Conservation (phyloP, 2,888 invertebrate genomes). For the Myathropa florea region DNA sequence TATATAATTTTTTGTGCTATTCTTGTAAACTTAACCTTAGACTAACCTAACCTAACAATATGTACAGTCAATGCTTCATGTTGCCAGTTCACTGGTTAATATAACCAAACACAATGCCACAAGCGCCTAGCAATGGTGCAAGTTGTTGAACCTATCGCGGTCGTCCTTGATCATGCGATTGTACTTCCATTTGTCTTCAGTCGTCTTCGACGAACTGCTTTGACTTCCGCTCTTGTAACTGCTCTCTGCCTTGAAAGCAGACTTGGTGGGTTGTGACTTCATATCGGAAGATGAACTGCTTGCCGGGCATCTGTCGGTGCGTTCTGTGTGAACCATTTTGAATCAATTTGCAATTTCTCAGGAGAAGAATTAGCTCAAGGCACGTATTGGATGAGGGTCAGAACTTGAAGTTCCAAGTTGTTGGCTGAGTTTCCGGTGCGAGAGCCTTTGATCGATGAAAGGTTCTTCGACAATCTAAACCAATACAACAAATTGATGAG, state of each 20-base stretch:
- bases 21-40: conserved; percentile 49
- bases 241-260: conserved; percentile 13
- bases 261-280: conserved; percentile 11
- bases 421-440: conserved; percentile 80
- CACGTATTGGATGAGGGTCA: conserved; percentile 80
- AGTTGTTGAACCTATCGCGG: conserved; percentile 78
- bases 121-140: conserved; percentile 77
- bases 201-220: conserved; percentile 73
- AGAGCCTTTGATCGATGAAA: conserved; percentile 78
- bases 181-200: conserved; percentile 79
- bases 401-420: conserved; percentile 79
- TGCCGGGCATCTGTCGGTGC: conserved; percentile 76
- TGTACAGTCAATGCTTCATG: conserved; percentile 42
- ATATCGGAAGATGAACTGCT: conserved; percentile 21
- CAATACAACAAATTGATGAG: neutral
- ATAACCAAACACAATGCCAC: conserved; percentile 47
- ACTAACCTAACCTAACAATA: conserved; percentile 24
- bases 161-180: conserved; percentile 78
- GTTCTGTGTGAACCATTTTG: conserved; percentile 79
- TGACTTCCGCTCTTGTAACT: conserved; percentile 24
- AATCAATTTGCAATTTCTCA: conserved; percentile 21
- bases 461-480: conserved; percentile 78
- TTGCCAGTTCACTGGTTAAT: conserved; percentile 56
- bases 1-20: conserved; percentile 66
- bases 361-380: conserved; percentile 76